Evolutionary conservation across 1,140 invertebrate species (phyloP).

Genomic region (Tetragnatha versicolor): DNA sequence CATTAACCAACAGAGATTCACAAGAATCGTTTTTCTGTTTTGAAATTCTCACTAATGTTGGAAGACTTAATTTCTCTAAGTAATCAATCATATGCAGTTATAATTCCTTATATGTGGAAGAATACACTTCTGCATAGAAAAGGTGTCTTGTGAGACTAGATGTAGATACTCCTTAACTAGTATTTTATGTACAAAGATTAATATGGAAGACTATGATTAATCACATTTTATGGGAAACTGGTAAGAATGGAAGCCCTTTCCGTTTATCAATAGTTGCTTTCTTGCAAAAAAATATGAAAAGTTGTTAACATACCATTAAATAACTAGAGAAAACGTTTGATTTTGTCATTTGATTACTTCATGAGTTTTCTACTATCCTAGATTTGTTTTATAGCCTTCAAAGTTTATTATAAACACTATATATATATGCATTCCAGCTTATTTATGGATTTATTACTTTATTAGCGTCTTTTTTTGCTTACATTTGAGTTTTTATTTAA

Average conservation of each 20-base stretch:
- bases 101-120: neutral
- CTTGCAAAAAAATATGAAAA: no score
- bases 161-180: neutral
- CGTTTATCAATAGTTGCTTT: no score
- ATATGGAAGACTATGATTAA: constrained; percentile 11
- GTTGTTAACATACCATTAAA: no score
- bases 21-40: neutral
- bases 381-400: no score
- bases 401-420: no score
- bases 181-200: constrained; percentile 19
- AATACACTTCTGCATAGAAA: constrained; percentile 9
- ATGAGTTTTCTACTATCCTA: no score
- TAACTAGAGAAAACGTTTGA: no score
- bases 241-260: constrained; percentile 10
- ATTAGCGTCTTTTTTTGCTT: no score
- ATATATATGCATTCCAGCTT: no score
- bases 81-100: neutral
- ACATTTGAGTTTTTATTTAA: no score
- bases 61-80: neutral
- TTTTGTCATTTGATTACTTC: no score
- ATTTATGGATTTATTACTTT: no score
- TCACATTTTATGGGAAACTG: neutral
- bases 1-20: neutral
- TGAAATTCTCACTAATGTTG: neutral
- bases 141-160: neutral